Conservation (phyloP, 1,140 invertebrate species). For the Piezodorus guildinii region DNA sequence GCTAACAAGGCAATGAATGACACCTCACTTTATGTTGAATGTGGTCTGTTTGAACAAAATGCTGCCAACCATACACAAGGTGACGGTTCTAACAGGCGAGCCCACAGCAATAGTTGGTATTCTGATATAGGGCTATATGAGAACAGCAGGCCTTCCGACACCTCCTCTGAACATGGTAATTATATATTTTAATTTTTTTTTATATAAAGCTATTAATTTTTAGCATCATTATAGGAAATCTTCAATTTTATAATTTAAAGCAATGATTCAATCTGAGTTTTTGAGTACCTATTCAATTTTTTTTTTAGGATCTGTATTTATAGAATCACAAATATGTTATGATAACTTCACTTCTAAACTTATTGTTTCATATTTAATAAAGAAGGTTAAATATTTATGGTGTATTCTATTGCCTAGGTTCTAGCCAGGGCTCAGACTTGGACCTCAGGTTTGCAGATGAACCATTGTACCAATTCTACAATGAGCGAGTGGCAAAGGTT, state of each 20-base stretch:
- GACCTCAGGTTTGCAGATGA: constrained; percentile 49
- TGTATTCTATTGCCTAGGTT: constrained; percentile 30
- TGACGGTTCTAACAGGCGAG: constrained; percentile 5
- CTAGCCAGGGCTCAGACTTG: constrained; percentile 29
- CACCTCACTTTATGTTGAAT: constrained; percentile 9
- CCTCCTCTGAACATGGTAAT: constrained; percentile 24
- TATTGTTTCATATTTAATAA: too few relatives aligned
- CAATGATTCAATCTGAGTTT: too few relatives aligned
- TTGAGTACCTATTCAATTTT: too few relatives aligned
- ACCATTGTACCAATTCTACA: constrained; percentile 84
- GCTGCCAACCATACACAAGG: background rate
- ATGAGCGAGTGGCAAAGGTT: constrained; percentile 62
- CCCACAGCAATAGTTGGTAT: constrained; percentile 22
- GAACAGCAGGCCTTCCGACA: constrained; percentile 17
- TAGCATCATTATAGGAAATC: too few relatives aligned
- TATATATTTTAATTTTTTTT: too few relatives aligned
- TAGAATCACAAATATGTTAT: too few relatives aligned
- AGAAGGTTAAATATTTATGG: background rate
- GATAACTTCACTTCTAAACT: too few relatives aligned
- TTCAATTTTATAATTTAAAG: too few relatives aligned
- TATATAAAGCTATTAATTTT: too few relatives aligned
- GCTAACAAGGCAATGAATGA: constrained; percentile 14
- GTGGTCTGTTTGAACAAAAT: constrained; percentile 15
- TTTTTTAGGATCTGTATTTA: too few relatives aligned
- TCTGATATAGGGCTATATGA: constrained; percentile 19